phyloP scores from a whole-genome alignment of 2,888 invertebrate genomes.

The Heteropelma amictum region DNA sequence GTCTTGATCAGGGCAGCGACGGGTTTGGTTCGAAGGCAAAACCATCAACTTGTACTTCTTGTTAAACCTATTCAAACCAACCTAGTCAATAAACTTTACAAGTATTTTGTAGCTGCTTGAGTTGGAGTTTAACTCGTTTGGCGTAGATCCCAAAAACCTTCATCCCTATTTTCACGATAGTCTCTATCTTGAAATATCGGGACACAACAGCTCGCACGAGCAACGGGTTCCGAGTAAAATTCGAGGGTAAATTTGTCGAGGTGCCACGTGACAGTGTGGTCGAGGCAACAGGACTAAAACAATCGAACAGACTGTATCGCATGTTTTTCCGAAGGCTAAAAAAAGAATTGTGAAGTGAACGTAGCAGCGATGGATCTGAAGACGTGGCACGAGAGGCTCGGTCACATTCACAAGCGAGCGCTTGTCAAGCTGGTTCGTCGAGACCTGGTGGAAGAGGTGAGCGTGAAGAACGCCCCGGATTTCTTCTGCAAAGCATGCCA shows the following conservation, averaged over 20 bases:
- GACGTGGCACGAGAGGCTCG: slow-evolving; percentile 62
- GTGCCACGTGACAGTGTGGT: slow-evolving; percentile 48
- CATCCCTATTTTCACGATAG: too few relatives aligned
- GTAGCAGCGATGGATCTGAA: slow-evolving; percentile 45
- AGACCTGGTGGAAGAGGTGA: slow-evolving; percentile 50
- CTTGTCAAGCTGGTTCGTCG: slow-evolving; percentile 54
- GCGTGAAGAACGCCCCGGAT: slow-evolving; percentile 44
- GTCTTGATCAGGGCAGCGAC: too few relatives aligned
- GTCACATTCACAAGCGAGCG: slow-evolving; percentile 60
- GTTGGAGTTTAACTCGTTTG: too few relatives aligned
- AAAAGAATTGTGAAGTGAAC: slow-evolving; percentile 56
- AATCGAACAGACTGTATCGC: slow-evolving; percentile 60
- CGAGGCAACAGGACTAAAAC: slow-evolving; percentile 51
- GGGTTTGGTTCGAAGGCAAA: too few relatives aligned
- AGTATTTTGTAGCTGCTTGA: too few relatives aligned
- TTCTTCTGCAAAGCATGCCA: slow-evolving; percentile 57
- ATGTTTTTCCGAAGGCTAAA: slow-evolving; percentile 55
- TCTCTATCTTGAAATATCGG: too few relatives aligned
- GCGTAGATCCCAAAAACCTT: too few relatives aligned
- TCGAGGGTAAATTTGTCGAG: slow-evolving; percentile 56
- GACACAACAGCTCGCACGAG: slow-evolving; percentile 58
- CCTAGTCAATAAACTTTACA: too few relatives aligned
- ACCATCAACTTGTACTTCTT: too few relatives aligned
- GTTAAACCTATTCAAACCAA: too few relatives aligned
- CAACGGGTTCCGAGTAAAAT: slow-evolving; percentile 59